These are phyloP conservation scores for Fundulus diaphanus DNA, from an alignment of 2,797 vertebrate species.

Conservation along the genomic window DNA sequence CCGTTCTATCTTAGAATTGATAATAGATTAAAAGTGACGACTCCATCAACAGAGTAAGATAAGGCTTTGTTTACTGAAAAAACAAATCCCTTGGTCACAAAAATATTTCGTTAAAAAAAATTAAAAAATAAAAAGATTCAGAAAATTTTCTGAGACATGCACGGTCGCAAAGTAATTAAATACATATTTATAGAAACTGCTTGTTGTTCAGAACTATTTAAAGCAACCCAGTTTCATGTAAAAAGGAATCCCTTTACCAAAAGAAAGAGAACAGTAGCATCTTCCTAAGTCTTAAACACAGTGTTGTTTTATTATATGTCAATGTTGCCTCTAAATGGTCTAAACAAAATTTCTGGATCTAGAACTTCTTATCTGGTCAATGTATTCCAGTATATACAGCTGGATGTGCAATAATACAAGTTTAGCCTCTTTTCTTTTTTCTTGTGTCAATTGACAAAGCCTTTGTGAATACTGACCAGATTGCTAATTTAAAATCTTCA, in stretches of 20 bases:
- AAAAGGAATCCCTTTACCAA: no score
- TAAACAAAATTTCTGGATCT: not conserved
- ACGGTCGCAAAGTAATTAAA: not conserved
- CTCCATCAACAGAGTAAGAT: no score
- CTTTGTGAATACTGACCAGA: constrained; percentile 15
- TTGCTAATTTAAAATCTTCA: constrained; percentile 42
- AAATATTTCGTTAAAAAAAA: not conserved
- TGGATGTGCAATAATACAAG: not conserved
- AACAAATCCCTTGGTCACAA: no score
- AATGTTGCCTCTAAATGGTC: not conserved
- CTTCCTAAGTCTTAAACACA: not conserved
- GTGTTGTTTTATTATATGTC: not conserved
- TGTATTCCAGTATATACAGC: not conserved
- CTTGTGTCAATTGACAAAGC: not conserved
- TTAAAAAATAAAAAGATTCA: no score
- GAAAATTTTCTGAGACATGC: not conserved
- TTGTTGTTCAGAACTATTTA: not conserved
- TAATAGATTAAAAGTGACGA: no score
- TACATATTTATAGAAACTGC: not conserved
- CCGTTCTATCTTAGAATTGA: no score
- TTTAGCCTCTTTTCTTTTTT: not conserved
- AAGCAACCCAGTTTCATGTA: not conserved
- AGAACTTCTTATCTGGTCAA: not conserved
- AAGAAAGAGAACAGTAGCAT: no score
- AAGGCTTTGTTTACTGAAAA: no score